Evolutionary conservation across 2,888 invertebrate species (phyloP), one percentile per base, ranked within the genome.

Genomic region (Lordiphosa fenestrarum): DNA sequence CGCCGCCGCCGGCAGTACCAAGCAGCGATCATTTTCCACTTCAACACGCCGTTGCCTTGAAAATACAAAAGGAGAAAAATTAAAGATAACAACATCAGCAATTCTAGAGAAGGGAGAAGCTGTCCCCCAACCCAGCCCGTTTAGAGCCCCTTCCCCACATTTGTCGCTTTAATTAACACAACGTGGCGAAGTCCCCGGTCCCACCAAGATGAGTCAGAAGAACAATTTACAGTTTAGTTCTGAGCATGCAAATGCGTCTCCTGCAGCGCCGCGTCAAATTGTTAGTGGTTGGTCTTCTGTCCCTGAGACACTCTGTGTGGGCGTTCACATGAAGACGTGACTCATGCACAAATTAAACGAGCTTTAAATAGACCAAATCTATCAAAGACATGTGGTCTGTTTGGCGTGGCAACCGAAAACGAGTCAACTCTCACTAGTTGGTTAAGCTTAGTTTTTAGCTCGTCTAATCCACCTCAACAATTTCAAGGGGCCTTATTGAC

Each of bases 231-330:
- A 47, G 55, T 49, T 48, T 15, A 36, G 15, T 48, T 33, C 36
- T 25, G 25, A 56, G 47, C 64, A 71, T 71, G 82, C 71, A 76
- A 77, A 71, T 76, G 74, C 54, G 74, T 63, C 82, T 76, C 82
- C 82, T 81, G 76, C 74, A 73, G 78, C 50, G 76, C 38, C 38
- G n/a, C 38, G n/a, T 19, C 25, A 6, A 7, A 25, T 25, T 55
- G 62, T 49, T 37, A 53, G 62, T 49, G 61, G 53, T 30, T 49
- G 39, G 41, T 39, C 30, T 25, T 15, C 42, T 13, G 30, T 10
- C 9, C 15, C 42, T 39, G 19, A 25, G 25, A 25, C 25, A 25
- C 25, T 7, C 25, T 25, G 25, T 25, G 25, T 25, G 25, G 25
- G 25, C 25, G 25, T 25, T 6, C 25, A 25, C 25, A 7, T 25